phyloP scores from a whole-genome alignment of 1,140 invertebrate genomes.

The Penaeus japonicus region DNA sequence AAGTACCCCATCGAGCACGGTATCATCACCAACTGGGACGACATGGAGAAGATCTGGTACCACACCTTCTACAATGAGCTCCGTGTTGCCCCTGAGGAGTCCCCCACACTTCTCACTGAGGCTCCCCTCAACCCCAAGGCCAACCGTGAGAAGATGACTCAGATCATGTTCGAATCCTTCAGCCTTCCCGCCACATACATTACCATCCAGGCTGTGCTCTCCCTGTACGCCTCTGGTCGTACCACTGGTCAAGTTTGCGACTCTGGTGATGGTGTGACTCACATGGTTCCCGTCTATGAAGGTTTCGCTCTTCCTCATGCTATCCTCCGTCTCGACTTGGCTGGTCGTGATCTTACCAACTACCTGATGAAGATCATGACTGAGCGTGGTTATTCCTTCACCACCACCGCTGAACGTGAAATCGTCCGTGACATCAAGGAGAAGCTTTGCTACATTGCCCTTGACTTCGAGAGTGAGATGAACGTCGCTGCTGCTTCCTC shows the following conservation, averaged over 20 bases:
- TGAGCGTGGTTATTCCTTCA: conserved; percentile 66
- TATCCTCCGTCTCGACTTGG: conserved; percentile 68
- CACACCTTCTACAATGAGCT: conserved; percentile 95
- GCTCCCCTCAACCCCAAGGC: conserved; percentile 92
- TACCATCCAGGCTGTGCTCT: neutral
- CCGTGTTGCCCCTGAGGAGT: conserved; percentile 91
- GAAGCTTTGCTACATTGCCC: conserved; percentile 89
- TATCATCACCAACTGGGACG: conserved; percentile 96
- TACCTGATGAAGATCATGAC: conserved; percentile 69
- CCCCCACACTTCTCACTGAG: conserved; percentile 90
- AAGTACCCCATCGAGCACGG: conserved; percentile 95
- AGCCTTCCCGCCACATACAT: conserved; percentile 67
- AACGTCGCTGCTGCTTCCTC: conserved; percentile 80
- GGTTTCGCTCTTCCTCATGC: conserved; percentile 68
- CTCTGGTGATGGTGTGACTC: neutral
- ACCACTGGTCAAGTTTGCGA: neutral
- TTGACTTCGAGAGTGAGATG: conserved; percentile 95
- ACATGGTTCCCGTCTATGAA: neutral
- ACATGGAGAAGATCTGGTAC: conserved; percentile 98
- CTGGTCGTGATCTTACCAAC: conserved; percentile 66
- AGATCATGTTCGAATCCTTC: conserved; percentile 72
- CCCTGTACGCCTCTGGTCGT: neutral
- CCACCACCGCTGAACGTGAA: conserved; percentile 80
- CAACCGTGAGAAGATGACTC: conserved; percentile 78
- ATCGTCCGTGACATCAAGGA: conserved; percentile 94